Conservation (phyloP, 2,888 invertebrate genomes). For the Operophtera brumata region DNA sequence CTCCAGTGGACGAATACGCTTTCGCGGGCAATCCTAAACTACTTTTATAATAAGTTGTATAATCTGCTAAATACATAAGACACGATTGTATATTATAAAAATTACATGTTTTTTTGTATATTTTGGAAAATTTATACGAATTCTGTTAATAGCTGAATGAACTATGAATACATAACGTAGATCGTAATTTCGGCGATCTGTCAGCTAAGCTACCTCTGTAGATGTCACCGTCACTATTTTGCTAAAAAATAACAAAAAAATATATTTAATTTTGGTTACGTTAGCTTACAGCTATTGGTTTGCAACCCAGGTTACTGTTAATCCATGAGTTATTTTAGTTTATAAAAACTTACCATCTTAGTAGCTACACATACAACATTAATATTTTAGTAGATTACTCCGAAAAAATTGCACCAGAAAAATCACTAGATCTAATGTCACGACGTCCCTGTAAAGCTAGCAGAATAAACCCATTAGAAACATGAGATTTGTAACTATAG, state of each 20-base stretch:
- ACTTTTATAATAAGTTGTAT: conserved; percentile 21
- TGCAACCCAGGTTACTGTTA: conserved; percentile 25
- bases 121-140: conserved; percentile 12
- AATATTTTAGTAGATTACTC: conserved; percentile 39
- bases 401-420: conserved; percentile 50
- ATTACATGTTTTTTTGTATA: conserved; percentile 8
- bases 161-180: conserved; percentile 3
- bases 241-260: conserved; percentile 47
- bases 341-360: conserved; percentile 26
- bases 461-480: background rate
- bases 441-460: conserved; percentile 22
- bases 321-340: conserved; percentile 30
- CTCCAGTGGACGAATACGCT: conserved; percentile 76
- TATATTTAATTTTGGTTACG: conserved; percentile 29
- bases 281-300: too few species aligned
- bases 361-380: conserved; percentile 26
- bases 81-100: conserved; percentile 26
- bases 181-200: background rate
- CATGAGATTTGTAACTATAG: conserved; percentile 1
- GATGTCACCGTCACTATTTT: conserved; percentile 46
- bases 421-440: conserved; percentile 37
- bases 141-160: conserved; percentile 10
- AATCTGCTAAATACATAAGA: conserved; percentile 42
- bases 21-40: conserved; percentile 56
- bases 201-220: conserved; percentile 44